Evolutionary conservation across 2,888 invertebrate genomes (phyloP), one percentile per base, ranked within the genome.

Genomic region (Trissolcus japonicus): DNA sequence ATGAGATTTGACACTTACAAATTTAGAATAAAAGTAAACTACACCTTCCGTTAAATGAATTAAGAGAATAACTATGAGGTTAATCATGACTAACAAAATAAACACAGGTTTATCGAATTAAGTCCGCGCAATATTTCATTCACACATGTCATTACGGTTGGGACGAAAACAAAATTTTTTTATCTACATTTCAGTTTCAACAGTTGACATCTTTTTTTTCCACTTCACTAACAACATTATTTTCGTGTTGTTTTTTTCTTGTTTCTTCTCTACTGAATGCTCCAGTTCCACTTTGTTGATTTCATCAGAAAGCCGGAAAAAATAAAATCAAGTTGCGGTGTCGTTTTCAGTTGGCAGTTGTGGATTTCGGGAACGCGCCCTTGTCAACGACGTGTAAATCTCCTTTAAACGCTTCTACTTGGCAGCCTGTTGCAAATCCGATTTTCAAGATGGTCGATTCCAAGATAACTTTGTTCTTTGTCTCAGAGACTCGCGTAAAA

Each of bases 391-490:
- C 17, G 46, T 55, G 63, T 65, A 65, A 55, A 65, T 25, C 53
- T 29, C 14, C 16, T 16, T 56, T 50, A 50, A 43, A 55, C 56
- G 17, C 56, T 43, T 50, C 50, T 41, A 50, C 29, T 66, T 40
- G 40, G 21, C 17, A 40, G 56, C 29, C 21, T 21, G 62, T 19
- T 62, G 51, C 29, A 19, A 66, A 66, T 66, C 65, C 56, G 17
- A 66, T 66, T 66, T 66, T 66, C 65, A 56, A 66, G 63, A 65
- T 65, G 63, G 63, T 65, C 63, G 63, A 46, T 17, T 60, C 17
- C 60, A 25, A 21, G 25, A 43, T 46, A 46, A 46, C 46, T 46
- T 46, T 25, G 13, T 25, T 54, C 53, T 13, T 19, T 19, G 51
- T 51, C 51, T 13, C 2, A 51, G 19, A 11, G 50, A 50, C 4